These are phyloP conservation scores for Strongylocentrotus purpuratus DNA, from an alignment of 35 echinoderm and acorn worm genomes.

Conservation along the genomic window DNA sequence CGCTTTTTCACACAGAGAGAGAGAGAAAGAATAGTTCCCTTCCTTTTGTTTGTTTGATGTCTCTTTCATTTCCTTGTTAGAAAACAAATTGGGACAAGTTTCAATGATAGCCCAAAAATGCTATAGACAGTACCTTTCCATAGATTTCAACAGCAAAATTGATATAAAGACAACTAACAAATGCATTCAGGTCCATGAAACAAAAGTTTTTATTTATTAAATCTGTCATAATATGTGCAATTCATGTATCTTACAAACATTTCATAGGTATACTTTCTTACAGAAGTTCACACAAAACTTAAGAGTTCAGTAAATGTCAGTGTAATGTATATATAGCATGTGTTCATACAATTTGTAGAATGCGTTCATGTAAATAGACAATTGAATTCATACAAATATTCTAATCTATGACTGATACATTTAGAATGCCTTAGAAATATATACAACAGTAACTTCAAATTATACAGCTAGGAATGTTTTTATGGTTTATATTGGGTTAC, in stretches of 20 bases:
- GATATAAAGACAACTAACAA: too few relatives aligned
- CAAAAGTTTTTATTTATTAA: not conserved
- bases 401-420: not conserved
- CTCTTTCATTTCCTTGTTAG: too few relatives aligned
- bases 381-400: not conserved
- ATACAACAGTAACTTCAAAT: not conserved
- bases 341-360: not conserved
- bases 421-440: not conserved
- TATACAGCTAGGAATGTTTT: not conserved
- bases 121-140: not conserved
- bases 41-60: not conserved
- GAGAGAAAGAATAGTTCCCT: too few relatives aligned
- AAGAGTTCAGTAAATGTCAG: not conserved
- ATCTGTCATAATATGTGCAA: conserved; percentile 5
- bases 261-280: not conserved
- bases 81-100: not conserved
- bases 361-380: not conserved
- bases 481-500: too few relatives aligned
- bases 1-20: too few relatives aligned
- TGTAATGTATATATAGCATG: not conserved
- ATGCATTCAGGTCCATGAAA: not conserved
- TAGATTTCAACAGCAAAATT: not conserved
- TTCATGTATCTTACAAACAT: not conserved
- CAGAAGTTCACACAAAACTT: not conserved
- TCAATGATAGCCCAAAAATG: not conserved